Percentiles rank a stretch among this genome's conserved stretches.
phyloP scores from a whole-genome alignment of 1,140 invertebrate genomes.

The Drosophila virilis region DNA sequence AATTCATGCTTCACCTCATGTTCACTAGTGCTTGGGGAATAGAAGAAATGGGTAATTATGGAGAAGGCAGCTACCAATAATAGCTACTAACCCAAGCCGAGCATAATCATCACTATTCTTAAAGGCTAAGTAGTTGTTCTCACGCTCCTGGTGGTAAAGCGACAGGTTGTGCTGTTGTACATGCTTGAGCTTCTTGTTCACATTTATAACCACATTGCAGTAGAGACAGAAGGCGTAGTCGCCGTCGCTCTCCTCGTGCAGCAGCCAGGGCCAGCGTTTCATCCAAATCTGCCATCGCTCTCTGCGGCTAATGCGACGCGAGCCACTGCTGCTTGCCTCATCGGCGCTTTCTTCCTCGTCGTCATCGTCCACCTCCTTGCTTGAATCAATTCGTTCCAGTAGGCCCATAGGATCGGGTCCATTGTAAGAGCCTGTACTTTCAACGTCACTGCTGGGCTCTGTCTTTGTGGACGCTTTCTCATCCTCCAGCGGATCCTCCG shows the following conservation, averaged over 20 bases:
- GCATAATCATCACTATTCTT: constrained; percentile 39
- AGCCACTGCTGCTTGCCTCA: constrained; percentile 32
- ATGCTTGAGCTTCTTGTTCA: constrained; percentile 32
- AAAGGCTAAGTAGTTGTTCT: constrained; percentile 66
- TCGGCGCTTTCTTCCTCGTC: constrained; percentile 55
- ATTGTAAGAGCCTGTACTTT: constrained; percentile 46
- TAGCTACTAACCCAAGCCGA: constrained; percentile 24
- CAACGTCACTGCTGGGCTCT: constrained; percentile 53
- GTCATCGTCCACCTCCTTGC: constrained; percentile 32
- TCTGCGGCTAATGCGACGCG: neutral
- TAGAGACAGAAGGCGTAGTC: constrained; percentile 59
- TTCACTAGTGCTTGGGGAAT: constrained; percentile 18
- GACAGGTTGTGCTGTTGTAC: constrained; percentile 67
- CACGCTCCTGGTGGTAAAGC: constrained; percentile 69
- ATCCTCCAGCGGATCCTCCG: constrained; percentile 19
- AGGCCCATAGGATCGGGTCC: constrained; percentile 63
- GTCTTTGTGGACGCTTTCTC: constrained; percentile 48
- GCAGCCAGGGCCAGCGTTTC: constrained; percentile 64
- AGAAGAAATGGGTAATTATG: neutral
- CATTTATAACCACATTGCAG: constrained; percentile 63
- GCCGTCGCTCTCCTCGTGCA: constrained; percentile 56
- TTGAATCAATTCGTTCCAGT: constrained; percentile 49
- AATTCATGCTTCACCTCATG: constrained; percentile 67
- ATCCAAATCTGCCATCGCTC: constrained; percentile 61
- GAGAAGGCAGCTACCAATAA: neutral